These are phyloP conservation scores for Sminthurinus aureus DNA, from an alignment of 2,888 invertebrate genomes.

Conservation along the genomic window DNA sequence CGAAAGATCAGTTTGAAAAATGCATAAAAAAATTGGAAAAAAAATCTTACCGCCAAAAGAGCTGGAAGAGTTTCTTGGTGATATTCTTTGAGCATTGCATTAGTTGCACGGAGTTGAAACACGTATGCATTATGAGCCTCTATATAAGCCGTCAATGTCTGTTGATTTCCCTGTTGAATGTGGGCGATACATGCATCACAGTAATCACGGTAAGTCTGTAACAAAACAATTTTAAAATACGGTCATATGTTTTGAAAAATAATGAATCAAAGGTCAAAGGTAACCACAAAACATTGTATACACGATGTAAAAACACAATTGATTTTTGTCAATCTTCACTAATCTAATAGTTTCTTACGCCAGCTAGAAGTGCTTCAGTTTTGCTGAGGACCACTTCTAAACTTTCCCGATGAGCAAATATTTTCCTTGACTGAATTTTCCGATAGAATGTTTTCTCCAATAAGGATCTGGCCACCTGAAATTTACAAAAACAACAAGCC, in stretches of 20 bases:
- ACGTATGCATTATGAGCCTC: constrained; percentile 94
- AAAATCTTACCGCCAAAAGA: constrained; percentile 73
- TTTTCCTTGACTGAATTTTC: constrained; percentile 89
- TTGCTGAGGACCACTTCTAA: constrained; percentile 87
- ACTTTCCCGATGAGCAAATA: constrained; percentile 88
- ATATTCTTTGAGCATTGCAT: constrained; percentile 91
- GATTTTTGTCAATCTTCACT: too few species aligned
- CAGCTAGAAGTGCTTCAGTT: constrained; percentile 79
- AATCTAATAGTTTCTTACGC: constrained; percentile 65
- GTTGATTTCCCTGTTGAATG: constrained; percentile 70
- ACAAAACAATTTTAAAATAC: not conserved
- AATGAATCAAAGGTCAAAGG: too few species aligned
- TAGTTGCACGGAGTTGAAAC: constrained; percentile 89
- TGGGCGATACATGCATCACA: constrained; percentile 83
- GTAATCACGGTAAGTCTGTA: constrained; percentile 87
- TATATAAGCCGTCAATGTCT: constrained; percentile 73
- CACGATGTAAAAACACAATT: not conserved
- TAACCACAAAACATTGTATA: not conserved
- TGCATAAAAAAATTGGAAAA: not conserved
- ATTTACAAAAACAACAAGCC: not conserved
- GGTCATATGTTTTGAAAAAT: not conserved
- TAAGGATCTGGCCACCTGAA: constrained; percentile 79
- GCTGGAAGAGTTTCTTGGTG: constrained; percentile 81
- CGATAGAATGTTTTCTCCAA: constrained; percentile 87
- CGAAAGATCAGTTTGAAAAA: too few species aligned